Evolutionary conservation across 1,140 invertebrate genomes (phyloP).

Genomic region (Platorchestia sp.): DNA sequence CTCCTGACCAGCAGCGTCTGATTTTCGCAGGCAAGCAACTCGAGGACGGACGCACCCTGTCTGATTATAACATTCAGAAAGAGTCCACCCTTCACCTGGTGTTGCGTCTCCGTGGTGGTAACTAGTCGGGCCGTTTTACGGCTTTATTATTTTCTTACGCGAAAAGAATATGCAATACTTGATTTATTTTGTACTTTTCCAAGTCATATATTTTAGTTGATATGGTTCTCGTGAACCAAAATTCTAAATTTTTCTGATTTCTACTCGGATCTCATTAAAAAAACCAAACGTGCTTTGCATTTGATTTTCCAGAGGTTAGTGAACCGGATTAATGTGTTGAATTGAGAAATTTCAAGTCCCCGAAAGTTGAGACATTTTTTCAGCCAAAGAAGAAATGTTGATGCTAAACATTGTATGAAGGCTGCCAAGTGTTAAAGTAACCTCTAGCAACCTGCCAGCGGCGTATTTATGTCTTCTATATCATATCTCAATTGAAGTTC

Average conservation of each 20-base stretch:
- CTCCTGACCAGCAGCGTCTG: constrained; percentile 82
- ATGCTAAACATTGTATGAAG: too few species aligned
- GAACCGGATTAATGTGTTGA: too few species aligned
- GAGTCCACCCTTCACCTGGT: constrained; percentile 72
- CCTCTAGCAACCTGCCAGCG: too few species aligned
- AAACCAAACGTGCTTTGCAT: background rate
- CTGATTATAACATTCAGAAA: constrained; percentile 78
- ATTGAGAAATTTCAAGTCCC: too few species aligned
- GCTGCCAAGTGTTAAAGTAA: too few species aligned
- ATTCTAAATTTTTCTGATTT: constrained; percentile 2
- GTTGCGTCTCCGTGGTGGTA: constrained; percentile 80
- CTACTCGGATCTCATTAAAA: background rate
- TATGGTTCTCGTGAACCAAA: background rate
- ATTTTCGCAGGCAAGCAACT: constrained; percentile 73
- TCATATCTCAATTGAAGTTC: too few species aligned
- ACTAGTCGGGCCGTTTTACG: background rate
- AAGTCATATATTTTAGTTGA: background rate
- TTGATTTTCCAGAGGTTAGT: too few species aligned
- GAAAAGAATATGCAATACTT: constrained; percentile 16
- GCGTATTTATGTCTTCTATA: too few species aligned
- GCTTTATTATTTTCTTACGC: background rate
- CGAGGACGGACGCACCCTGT: constrained; percentile 77
- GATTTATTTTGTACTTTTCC: constrained; percentile 40
- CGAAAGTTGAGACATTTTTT: too few species aligned
- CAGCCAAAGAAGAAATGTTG: too few species aligned